Percentiles rank a stretch among this genome's conserved stretches.
phyloP scores from a whole-genome alignment of 2,113 vertebrate species.

The Clupea harengus region DNA sequence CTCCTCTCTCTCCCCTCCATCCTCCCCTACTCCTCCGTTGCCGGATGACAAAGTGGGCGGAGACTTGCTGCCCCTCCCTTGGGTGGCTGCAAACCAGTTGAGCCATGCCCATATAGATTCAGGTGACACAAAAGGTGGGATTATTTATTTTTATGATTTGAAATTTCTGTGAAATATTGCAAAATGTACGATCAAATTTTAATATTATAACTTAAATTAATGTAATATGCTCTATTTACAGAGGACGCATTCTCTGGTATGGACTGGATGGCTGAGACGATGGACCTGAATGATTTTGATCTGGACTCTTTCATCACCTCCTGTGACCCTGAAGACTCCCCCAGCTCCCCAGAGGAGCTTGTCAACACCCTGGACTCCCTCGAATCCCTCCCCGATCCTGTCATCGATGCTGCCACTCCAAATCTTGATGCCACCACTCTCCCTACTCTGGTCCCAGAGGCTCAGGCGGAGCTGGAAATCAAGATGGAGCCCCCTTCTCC shows the following conservation, averaged over 20 bases:
- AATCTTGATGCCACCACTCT: neutral
- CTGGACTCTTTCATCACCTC: constrained; percentile 82
- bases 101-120: constrained; percentile 58
- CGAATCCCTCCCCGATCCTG: neutral
- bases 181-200: neutral
- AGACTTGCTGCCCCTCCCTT: constrained; percentile 70
- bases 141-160: too few relatives aligned
- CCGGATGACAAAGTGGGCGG: constrained; percentile 58
- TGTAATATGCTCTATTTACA: constrained; percentile 37
- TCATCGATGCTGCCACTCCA: constrained; percentile 19
- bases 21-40: constrained; percentile 38
- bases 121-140: constrained; percentile 77
- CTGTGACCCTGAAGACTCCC: constrained; percentile 78
- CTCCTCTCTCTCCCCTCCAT: constrained; percentile 54
- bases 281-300: constrained; percentile 88
- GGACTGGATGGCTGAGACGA: constrained; percentile 93
- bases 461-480: constrained; percentile 67
- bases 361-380: constrained; percentile 59
- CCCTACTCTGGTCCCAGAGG: constrained; percentile 52
- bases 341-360: constrained; percentile 80
- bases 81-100: constrained; percentile 77
- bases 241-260: constrained; percentile 83
- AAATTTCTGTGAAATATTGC: too few relatives aligned
- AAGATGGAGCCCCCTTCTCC: constrained; percentile 67
- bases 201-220: neutral